Evolutionary conservation across 2,888 invertebrate genomes (phyloP).

Genomic region (Leptinotarsa haldemani): DNA sequence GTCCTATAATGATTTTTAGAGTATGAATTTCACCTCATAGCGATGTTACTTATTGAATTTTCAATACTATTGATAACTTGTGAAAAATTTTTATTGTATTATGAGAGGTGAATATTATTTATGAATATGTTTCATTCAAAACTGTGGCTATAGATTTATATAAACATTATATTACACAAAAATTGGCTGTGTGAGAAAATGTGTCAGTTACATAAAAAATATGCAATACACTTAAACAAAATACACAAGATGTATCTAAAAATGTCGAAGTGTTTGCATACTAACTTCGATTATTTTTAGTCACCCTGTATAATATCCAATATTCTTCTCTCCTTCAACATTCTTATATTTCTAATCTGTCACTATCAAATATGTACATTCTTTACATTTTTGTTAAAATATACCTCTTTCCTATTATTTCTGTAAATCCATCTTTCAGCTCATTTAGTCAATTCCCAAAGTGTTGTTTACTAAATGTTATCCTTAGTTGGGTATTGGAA

Average conservation of each 20-base stretch:
- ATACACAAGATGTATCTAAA: constrained; percentile 47
- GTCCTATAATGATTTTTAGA: background rate
- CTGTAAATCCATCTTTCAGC: constrained; percentile 46
- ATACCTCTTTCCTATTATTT: constrained; percentile 50
- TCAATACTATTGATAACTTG: background rate
- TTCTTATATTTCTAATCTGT: constrained; percentile 56
- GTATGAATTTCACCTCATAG: background rate
- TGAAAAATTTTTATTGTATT: background rate
- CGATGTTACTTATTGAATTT: background rate
- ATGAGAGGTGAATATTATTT: constrained; percentile 26
- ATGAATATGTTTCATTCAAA: constrained; percentile 49
- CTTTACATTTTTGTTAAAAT: constrained; percentile 51
- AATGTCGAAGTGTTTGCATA: constrained; percentile 38
- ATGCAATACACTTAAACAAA: constrained; percentile 50
- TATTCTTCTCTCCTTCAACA: constrained; percentile 53
- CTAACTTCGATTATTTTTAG: constrained; percentile 42
- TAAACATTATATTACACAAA: constrained; percentile 56
- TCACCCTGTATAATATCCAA: constrained; percentile 44
- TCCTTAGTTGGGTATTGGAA: constrained; percentile 27
- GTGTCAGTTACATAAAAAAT: constrained; percentile 44
- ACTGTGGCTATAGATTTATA: constrained; percentile 51
- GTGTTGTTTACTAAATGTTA: constrained; percentile 24
- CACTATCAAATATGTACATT: constrained; percentile 53
- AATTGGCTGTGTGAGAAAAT: constrained; percentile 52
- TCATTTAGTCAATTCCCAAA: constrained; percentile 36